Conservation (phyloP, 2,888 invertebrate species). For the Tachina grossa region DNA sequence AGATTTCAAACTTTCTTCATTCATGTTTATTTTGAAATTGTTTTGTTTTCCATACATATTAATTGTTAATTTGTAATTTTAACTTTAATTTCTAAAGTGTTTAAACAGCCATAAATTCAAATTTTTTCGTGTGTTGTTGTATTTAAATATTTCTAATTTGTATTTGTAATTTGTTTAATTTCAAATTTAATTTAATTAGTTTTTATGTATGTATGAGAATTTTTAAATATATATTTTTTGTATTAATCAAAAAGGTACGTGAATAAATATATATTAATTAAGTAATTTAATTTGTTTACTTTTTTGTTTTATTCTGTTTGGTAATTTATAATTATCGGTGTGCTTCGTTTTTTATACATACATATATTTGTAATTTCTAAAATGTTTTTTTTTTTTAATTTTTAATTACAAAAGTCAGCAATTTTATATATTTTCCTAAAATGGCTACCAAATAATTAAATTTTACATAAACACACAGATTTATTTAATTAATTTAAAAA, state of each 20-base stretch:
- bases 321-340: slow-evolving; percentile 71
- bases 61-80: slow-evolving; percentile 52
- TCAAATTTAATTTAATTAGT: slow-evolving; percentile 60
- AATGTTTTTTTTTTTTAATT: slow-evolving; percentile 17
- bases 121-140: slow-evolving; percentile 74
- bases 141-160: slow-evolving; percentile 54
- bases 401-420: slow-evolving; percentile 35
- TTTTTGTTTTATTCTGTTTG: neutral
- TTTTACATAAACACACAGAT: slow-evolving; percentile 27
- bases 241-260: slow-evolving; percentile 72
- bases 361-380: neutral
- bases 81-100: slow-evolving; percentile 72
- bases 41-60: slow-evolving; percentile 34
- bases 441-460: slow-evolving; percentile 34
- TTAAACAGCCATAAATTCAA: slow-evolving; percentile 81
- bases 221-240: slow-evolving; percentile 36
- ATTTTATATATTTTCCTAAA: slow-evolving; percentile 32
- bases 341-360: slow-evolving; percentile 64
- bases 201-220: slow-evolving; percentile 46
- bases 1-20: slow-evolving; percentile 16
- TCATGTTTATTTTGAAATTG: slow-evolving; percentile 34
- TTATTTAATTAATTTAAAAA: neutral
- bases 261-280: slow-evolving; percentile 69
- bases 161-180: slow-evolving; percentile 19
- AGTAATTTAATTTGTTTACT: slow-evolving; percentile 36